phyloP scores from a whole-genome alignment of 1,140 invertebrate genomes.

The Drosophila cardini region DNA sequence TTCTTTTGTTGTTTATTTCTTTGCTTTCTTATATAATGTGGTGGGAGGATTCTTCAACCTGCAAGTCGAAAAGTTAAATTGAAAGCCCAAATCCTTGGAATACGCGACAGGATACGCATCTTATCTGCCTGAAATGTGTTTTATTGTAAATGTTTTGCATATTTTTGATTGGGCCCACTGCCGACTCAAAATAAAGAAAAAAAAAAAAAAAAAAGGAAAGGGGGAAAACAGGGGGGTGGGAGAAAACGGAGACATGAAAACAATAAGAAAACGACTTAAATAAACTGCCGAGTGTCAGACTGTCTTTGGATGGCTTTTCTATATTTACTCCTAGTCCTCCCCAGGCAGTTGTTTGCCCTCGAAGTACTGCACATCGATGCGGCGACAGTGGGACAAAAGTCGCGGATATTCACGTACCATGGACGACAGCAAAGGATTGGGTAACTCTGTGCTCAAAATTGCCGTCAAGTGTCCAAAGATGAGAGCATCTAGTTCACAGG shows the following conservation, averaged over 20 bases:
- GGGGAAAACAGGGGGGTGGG: background rate
- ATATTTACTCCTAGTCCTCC: background rate
- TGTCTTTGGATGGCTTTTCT: too few species aligned
- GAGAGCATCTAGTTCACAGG: conserved; percentile 96
- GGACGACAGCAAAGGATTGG: conserved; percentile 71
- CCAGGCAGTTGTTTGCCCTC: conserved; percentile 22
- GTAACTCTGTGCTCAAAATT: conserved; percentile 93
- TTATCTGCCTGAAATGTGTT: conserved; percentile 42
- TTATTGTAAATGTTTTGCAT: conserved; percentile 79
- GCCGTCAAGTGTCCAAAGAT: conserved; percentile 97
- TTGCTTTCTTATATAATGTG: background rate
- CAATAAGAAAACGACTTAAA: conserved; percentile 18
- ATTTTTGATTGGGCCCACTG: conserved; percentile 64
- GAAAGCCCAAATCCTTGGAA: conserved; percentile 30
- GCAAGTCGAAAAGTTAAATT: conserved; percentile 39
- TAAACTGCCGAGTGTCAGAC: background rate
- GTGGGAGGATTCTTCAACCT: background rate
- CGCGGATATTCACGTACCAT: conserved; percentile 30
- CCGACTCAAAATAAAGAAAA: background rate
- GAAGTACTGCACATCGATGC: conserved; percentile 30
- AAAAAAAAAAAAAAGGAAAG: background rate
- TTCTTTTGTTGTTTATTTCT: conserved; percentile 1
- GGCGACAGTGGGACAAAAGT: conserved; percentile 14
- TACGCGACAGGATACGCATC: conserved; percentile 17
- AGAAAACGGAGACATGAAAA: background rate